Conservation (phyloP, 2,797 vertebrate genomes). For the Melanogrammus aeglefinus region DNA sequence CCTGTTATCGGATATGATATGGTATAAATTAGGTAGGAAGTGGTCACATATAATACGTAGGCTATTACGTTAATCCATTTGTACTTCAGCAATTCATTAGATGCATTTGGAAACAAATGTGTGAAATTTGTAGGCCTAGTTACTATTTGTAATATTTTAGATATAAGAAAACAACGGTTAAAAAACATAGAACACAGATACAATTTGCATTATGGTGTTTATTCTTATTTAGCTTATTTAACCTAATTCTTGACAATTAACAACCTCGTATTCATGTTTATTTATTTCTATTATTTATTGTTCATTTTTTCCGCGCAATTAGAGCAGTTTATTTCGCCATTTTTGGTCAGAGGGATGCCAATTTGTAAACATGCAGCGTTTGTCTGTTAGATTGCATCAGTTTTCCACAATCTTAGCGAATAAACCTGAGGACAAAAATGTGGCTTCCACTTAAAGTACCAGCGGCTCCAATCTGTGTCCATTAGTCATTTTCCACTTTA, state of each 20-base stretch:
- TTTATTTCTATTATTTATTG: slow-evolving; percentile 19
- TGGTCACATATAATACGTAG: background rate
- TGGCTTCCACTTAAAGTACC: slow-evolving; percentile 25
- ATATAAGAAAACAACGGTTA: background rate
- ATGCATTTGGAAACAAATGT: background rate
- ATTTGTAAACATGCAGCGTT: slow-evolving; percentile 58
- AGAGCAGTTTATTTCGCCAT: slow-evolving; percentile 48
- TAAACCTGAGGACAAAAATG: slow-evolving; percentile 36
- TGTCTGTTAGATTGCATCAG: slow-evolving; percentile 44
- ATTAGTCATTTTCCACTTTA: slow-evolving; percentile 2
- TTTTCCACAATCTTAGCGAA: slow-evolving; percentile 60
- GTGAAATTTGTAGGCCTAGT: background rate
- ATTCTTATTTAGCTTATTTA: slow-evolving; percentile 9
- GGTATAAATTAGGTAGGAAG: background rate
- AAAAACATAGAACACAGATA: background rate
- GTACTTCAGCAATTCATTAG: background rate
- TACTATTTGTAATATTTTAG: background rate
- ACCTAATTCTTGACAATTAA: slow-evolving; percentile 30
- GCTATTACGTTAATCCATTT: background rate
- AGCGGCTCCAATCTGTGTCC: slow-evolving; percentile 3
- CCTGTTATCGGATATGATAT: background rate
- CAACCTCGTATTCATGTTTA: slow-evolving; percentile 31
- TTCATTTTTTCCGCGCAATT: slow-evolving; percentile 43
- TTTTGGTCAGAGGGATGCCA: slow-evolving; percentile 54
- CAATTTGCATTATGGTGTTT: background rate